These are phyloP conservation scores for Venustoraphidia nigricollis DNA, from an alignment of 2,888 invertebrate genomes.

Conservation along the genomic window DNA sequence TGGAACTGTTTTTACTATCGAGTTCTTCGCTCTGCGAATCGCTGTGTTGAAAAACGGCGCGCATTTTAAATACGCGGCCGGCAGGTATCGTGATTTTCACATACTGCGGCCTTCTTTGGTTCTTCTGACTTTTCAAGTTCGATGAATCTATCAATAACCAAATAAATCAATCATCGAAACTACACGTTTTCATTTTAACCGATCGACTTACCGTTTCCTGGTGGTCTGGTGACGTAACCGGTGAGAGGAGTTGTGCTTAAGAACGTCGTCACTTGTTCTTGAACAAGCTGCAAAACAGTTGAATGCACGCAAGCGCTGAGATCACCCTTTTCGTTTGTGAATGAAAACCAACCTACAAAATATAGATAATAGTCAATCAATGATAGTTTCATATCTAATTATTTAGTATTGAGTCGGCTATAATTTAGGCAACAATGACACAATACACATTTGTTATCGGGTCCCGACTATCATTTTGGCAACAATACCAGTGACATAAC, in stretches of 20 bases:
- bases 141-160: no score
- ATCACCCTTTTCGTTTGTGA: constrained; percentile 48
- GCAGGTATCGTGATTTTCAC: constrained; percentile 54
- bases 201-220: constrained; percentile 19
- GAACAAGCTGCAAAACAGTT: constrained; percentile 46
- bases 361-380: constrained; percentile 7
- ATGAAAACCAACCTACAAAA: constrained; percentile 49
- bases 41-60: constrained; percentile 63
- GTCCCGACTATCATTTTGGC: no score
- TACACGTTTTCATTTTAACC: no score
- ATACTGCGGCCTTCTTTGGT: constrained; percentile 30
- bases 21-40: constrained; percentile 23
- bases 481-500: no score
- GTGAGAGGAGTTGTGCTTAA: constrained; percentile 45
- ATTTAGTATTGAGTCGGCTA: no score
- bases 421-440: no score
- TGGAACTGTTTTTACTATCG: constrained; percentile 16
- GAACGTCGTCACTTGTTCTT: constrained; percentile 52
- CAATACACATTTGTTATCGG: no score
- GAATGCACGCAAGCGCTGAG: constrained; percentile 48
- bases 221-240: constrained; percentile 31
- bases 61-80: constrained; percentile 54
- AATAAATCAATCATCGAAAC: no score
- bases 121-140: no score
- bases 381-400: no score